Conservation (phyloP, 1,140 invertebrate species). For the Aphaenogaster ashmeadi region DNA sequence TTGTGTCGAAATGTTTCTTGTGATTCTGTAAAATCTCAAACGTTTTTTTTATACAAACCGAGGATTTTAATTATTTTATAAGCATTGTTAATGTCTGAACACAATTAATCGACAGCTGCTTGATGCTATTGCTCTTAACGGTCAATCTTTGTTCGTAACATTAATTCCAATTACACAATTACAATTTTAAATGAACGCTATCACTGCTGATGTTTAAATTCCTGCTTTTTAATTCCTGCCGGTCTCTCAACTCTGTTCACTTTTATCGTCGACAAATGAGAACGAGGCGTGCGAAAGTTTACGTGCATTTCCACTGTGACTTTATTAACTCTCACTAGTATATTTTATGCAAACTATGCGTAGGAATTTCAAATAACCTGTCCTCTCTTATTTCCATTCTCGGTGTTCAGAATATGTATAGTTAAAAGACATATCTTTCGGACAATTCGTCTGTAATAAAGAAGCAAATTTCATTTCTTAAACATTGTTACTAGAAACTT, state of each 20-base stretch:
- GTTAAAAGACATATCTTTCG: neutral
- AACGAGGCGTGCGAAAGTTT: neutral
- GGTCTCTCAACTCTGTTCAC: neutral
- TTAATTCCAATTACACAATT: constrained; percentile 26
- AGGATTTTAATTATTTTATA: neutral
- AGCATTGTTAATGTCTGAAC: neutral
- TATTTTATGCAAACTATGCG: constrained; percentile 35
- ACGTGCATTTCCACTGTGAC: neutral
- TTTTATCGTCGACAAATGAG: constrained; percentile 32
- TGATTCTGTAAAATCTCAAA: neutral
- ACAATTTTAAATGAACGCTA: constrained; percentile 25
- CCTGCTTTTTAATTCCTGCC: neutral
- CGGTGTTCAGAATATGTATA: neutral
- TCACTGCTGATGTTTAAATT: constrained; percentile 17
- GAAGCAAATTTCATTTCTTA: neutral
- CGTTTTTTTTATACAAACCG: neutral
- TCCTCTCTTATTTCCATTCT: constrained; percentile 11
- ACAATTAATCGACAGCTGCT: neutral
- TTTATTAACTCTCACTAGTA: constrained; percentile 35
- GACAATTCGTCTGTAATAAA: neutral
- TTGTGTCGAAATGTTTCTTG: neutral
- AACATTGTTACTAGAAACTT: neutral
- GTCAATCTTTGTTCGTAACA: neutral
- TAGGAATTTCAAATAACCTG: constrained; percentile 11
- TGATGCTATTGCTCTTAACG: neutral